Evolutionary conservation across 2,888 invertebrate genomes (phyloP), one percentile per base, ranked within the genome.

Genomic region (Amaurobius ferox): DNA sequence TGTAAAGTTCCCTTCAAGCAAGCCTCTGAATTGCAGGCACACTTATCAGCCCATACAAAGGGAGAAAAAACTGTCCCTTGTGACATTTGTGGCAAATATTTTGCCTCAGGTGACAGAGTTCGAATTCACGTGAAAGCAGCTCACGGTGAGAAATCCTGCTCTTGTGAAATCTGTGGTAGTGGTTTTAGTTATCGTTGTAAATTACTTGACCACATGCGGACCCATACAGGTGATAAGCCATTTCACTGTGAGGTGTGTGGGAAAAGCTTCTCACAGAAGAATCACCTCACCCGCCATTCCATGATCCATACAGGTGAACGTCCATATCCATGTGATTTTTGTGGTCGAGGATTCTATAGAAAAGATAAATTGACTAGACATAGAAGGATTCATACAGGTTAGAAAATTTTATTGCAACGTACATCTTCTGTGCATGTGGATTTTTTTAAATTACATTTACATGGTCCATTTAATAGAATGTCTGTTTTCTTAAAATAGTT

Each of bases 271-370:
- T 89, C 89, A n/a, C 89, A 89, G 79, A 89, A 89, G 79, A 89
- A 89, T 74, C 89, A 89, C 74, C 87, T 89, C 26, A 88, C 89
- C 32, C 88, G 89, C 11, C 89, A 89, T 83, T 87, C 88, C 78
- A 89, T 89, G 89, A 89, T 89, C 16, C 89, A 89, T 39, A 89
- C 89, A n/a, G 89, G 89, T 39, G 89, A 89, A 86, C 73, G 89
- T 48, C 89, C 89, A 62, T 89, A 87, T 86, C 89, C 89, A 9
- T 89, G 89, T 86, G 89, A 89, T 76, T 88, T 89, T 28, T 89
- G 89, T 86, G 89, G 89, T 32, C 81, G 89, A 66, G 89, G 89
- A 48, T 89, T 89, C 74, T 89, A 89, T 85, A 85, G 89, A 32
- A 89, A 89, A 79, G 89, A 89, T 78, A 89, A 89, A 87, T 81